These are phyloP conservation scores for Acheta domesticus DNA, from an alignment of 2,888 invertebrate genomes.

Conservation along the genomic window DNA sequence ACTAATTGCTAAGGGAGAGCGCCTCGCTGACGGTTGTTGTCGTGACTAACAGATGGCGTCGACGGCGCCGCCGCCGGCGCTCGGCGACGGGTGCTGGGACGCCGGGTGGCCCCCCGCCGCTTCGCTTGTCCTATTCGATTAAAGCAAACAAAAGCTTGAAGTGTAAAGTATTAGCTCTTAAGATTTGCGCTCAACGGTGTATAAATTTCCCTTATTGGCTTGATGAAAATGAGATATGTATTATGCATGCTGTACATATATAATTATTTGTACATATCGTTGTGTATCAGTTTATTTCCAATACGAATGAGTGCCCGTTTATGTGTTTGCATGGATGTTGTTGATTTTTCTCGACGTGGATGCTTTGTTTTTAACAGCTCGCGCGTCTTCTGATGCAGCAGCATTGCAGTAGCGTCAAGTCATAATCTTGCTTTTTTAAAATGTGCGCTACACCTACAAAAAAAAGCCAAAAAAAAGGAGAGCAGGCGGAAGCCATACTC, in stretches of 20 bases:
- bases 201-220: background rate
- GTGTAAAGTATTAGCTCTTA: conserved; percentile 18
- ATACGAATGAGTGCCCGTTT: no score
- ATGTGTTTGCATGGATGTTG: no score
- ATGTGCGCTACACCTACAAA: no score
- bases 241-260: conserved; percentile 18
- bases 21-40: background rate
- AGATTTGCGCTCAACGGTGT: conserved; percentile 8
- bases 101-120: conserved; percentile 1
- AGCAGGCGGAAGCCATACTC: no score
- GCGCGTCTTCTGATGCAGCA: no score
- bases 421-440: no score
- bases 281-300: background rate
- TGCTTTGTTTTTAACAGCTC: no score
- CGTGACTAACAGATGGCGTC: background rate
- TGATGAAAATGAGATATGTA: background rate
- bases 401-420: no score
- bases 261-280: conserved; percentile 1
- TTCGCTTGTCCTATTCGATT: conserved; percentile 11
- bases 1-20: background rate
- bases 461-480: no score
- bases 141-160: background rate
- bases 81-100: background rate
- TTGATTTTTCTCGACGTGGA: no score
- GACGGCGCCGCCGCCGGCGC: background rate